These are phyloP conservation scores for Chymomyza caudatula DNA, from an alignment of 2,888 invertebrate genomes.

Conservation along the genomic window DNA sequence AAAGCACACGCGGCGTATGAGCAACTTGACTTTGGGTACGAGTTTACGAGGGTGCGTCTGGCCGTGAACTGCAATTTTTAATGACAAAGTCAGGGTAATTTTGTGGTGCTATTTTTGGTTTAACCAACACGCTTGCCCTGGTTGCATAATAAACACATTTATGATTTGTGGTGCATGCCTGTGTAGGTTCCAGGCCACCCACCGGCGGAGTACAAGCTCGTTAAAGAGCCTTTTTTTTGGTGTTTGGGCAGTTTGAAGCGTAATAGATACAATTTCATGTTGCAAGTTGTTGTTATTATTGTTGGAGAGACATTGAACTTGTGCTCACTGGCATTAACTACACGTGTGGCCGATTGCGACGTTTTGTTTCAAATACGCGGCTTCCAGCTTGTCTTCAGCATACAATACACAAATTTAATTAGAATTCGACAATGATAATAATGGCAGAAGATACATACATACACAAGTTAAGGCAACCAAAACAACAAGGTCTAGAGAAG, in stretches of 20 bases:
- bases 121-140: not conserved
- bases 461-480: slow-evolving; percentile 28
- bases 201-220: not conserved
- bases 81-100: slow-evolving; percentile 49
- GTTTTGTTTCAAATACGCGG: slow-evolving; percentile 1
- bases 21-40: slow-evolving; percentile 19
- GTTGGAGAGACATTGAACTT: slow-evolving; percentile 50
- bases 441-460: slow-evolving; percentile 51
- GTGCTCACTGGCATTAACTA: slow-evolving; percentile 24
- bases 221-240: not conserved
- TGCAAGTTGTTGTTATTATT: not conserved
- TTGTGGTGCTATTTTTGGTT: slow-evolving; percentile 18
- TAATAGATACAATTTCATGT: slow-evolving; percentile 2
- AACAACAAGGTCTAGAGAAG: slow-evolving; percentile 10
- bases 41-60: not conserved
- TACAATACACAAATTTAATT: slow-evolving; percentile 52
- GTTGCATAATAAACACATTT: not conserved
- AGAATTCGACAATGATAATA: slow-evolving; percentile 67
- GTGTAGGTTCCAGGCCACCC: not conserved
- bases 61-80: slow-evolving; percentile 32
- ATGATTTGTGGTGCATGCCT: not conserved
- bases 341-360: slow-evolving; percentile 38
- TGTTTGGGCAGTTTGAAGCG: slow-evolving; percentile 6
- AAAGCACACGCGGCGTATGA: slow-evolving; percentile 31
- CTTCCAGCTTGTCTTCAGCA: slow-evolving; percentile 27